Conservation (phyloP, 2,113 vertebrate genomes). For the rabbit (Oryctolagus cuniculus) region mOryCun1.1 NC_091436.1:18983501-18984000, state of each 20-base stretch:
- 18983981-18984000: not conserved
- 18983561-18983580: not conserved
- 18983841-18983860: conserved; percentile 59
- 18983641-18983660: not conserved
- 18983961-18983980: not conserved
- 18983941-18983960: conserved; percentile 44
- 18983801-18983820: conserved; percentile 17
- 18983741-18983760: not conserved
- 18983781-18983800: not conserved
- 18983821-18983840: conserved; percentile 50
- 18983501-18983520: not conserved
- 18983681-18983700: not conserved
- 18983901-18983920: not conserved
- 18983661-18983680: not conserved
- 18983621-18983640: not conserved
- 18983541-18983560: not conserved
- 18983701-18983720: not conserved
- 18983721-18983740: not conserved
- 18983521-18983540: not conserved
- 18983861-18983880: conserved; percentile 63
- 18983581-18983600: not conserved
- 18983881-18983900: conserved; percentile 70
- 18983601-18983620: not conserved
- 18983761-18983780: not conserved
- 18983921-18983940: conserved; percentile 36